These are phyloP conservation scores for Ctenomys sociabilis DNA, from an alignment of 2,113 vertebrate species.

Conservation along the genomic window DNA sequence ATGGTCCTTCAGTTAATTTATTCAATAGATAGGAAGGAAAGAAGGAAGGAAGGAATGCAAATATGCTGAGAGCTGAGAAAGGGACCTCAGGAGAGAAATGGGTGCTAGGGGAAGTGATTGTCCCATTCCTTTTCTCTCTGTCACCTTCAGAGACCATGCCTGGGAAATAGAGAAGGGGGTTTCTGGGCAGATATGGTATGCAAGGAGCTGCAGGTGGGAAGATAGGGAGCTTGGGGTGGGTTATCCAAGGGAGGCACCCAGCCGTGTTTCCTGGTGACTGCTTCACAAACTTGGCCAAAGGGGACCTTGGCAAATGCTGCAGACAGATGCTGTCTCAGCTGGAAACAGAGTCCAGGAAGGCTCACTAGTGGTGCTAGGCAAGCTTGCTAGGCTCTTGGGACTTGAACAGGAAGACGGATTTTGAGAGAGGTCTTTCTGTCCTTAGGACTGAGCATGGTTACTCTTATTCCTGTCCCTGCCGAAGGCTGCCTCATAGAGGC, in stretches of 20 bases:
- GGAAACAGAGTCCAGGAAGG: too few relatives aligned
- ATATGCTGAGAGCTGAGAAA: neutral
- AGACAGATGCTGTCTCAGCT: neutral
- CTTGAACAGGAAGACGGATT: neutral
- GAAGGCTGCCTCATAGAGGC: neutral
- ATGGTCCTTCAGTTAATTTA: too few relatives aligned
- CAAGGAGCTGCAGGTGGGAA: neutral
- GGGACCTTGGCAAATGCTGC: neutral
- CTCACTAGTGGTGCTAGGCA: accelerated
- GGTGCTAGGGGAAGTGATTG: neutral
- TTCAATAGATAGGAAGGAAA: too few relatives aligned
- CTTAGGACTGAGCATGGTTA: accelerated
- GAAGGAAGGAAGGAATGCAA: neutral
- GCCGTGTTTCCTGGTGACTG: accelerated
- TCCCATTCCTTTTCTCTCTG: too few relatives aligned
- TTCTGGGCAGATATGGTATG: neutral
- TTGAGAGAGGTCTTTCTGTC: neutral
- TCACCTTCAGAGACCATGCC: neutral
- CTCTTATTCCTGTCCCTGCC: neutral
- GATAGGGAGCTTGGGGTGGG: too few relatives aligned
- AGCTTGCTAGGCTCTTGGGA: accelerated
- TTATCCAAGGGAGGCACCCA: accelerated
- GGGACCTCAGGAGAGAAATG: neutral
- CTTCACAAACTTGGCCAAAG: neutral
- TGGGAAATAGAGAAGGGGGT: accelerated